These are phyloP conservation scores for Calephelis perditalis DNA, from an alignment of 2,888 invertebrate species.

Conservation along the genomic window DNA sequence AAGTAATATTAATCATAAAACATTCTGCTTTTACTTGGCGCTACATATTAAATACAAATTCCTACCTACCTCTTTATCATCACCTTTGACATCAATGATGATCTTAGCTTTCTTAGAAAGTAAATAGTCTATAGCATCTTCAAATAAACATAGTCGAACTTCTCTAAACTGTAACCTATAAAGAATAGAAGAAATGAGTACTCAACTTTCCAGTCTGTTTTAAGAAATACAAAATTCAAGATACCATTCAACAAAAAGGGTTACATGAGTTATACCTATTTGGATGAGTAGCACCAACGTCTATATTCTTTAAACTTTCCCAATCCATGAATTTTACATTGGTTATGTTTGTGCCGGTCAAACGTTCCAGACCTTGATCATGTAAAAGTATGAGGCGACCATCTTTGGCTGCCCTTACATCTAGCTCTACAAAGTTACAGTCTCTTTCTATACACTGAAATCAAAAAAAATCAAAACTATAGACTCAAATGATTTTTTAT, in stretches of 20 bases:
- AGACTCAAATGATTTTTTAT: background rate
- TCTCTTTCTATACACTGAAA: constrained; percentile 83
- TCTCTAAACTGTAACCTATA: constrained; percentile 79
- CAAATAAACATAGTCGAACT: constrained; percentile 81
- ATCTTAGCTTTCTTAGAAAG: constrained; percentile 82
- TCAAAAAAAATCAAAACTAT: background rate
- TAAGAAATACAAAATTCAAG: too few species aligned
- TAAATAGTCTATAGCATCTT: constrained; percentile 83
- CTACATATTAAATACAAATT: too few species aligned
- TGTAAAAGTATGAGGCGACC: constrained; percentile 87
- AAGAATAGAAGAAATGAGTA: constrained; percentile 20
- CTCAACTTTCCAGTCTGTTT: too few species aligned
- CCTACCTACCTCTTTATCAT: constrained; percentile 71
- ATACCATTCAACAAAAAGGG: too few species aligned
- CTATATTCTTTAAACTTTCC: constrained; percentile 79
- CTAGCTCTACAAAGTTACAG: constrained; percentile 87
- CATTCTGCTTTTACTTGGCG: too few species aligned
- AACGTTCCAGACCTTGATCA: constrained; percentile 83
- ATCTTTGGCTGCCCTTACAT: constrained; percentile 85
- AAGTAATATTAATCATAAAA: too few species aligned
- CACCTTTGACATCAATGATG: constrained; percentile 89
- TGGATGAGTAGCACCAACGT: constrained; percentile 84
- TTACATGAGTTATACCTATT: constrained; percentile 65
- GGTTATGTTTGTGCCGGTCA: constrained; percentile 75
- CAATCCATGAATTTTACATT: constrained; percentile 78